Base-by-base conservation (phyloP, 2,888 invertebrate species). In the Spisula subtruncata region DNA sequence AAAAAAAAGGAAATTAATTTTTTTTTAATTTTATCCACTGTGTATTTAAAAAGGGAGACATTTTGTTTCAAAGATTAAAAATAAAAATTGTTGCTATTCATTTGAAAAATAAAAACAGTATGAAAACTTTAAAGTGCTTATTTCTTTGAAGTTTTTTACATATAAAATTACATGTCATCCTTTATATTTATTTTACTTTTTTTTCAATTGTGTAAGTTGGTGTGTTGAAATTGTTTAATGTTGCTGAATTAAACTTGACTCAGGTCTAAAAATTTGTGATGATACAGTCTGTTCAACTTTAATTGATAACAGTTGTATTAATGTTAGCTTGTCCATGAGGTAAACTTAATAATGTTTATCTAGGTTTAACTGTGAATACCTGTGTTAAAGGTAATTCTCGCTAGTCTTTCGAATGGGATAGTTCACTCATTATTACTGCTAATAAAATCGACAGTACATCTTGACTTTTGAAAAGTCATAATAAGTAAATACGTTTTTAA, bases 121-220 rank as follows among this genome's bases (percentile, higher is more conserved):
- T 66, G 25, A n/a, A 25, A 51, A 51, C 51, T 66, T 66, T 66
- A 66, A 66, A 66, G 60, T 66, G 60, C 60, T 66, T 66, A 66
- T 66, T 66, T 10, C 60, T 66, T 66, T 66, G 60, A 66, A 25
- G 60, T 66, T 25, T 66, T 66, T 66, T 66, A 66, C 60, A 25
- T 66, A 66, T 66, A 12, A 66, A 66, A 25, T 66, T 41, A 41
- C 4, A 41, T 66, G 60, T 66, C 60, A 25, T 66, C 60, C n/a
- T 66, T 66, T 66, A 66, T 66, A n/a, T n/a, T n/a, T n/a, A n/a
- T n/a, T n/a, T 66, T 66, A 66, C 6, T 25, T 25, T n/a, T 25
- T n/a, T 66, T 66, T 66, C 25, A 25, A n/a, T 66, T 25, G 60
- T 66, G 60, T 25, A 25, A n/a, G n/a, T 1, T 66, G 60, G 25